Evolutionary conservation across 1,140 invertebrate species (phyloP).

Genomic region (Brachionus rubens): DNA sequence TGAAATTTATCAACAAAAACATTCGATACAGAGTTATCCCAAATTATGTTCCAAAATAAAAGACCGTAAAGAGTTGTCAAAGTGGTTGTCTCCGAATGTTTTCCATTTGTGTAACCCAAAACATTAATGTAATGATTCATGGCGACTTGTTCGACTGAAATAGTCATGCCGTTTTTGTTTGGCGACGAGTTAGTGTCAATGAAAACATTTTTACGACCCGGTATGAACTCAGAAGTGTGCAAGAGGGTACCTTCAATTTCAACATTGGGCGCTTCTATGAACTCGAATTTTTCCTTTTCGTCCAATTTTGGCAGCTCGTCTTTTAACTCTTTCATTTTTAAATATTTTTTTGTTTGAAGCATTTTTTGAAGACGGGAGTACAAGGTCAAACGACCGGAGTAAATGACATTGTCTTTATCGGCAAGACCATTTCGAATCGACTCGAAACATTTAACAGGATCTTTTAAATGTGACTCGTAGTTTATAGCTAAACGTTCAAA

Average conservation of each 20-base stretch:
- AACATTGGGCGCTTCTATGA: constrained; percentile 49
- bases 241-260: constrained; percentile 47
- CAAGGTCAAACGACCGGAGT: not conserved
- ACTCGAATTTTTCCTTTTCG: constrained; percentile 38
- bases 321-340: constrained; percentile 48
- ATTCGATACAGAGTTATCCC: constrained; percentile 65
- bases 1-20: constrained; percentile 69
- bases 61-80: constrained; percentile 68
- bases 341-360: constrained; percentile 32
- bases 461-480: constrained; percentile 63
- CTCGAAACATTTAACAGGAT: constrained; percentile 52
- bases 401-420: not conserved
- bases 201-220: constrained; percentile 53
- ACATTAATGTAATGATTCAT: constrained; percentile 61
- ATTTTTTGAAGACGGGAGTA: constrained; percentile 9
- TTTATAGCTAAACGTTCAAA: constrained; percentile 64
- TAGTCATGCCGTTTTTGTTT: constrained; percentile 51
- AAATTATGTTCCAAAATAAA: constrained; percentile 75
- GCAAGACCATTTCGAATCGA: constrained; percentile 11
- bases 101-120: constrained; percentile 62
- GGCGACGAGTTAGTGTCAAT: constrained; percentile 52
- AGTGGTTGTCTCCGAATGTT: constrained; percentile 71
- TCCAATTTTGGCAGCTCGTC: constrained; percentile 51
- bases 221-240: constrained; percentile 49
- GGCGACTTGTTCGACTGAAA: constrained; percentile 63